Base-by-base conservation (phyloP, 2,797 vertebrate species). In the Phrynocephalus vlangalii region DNA sequence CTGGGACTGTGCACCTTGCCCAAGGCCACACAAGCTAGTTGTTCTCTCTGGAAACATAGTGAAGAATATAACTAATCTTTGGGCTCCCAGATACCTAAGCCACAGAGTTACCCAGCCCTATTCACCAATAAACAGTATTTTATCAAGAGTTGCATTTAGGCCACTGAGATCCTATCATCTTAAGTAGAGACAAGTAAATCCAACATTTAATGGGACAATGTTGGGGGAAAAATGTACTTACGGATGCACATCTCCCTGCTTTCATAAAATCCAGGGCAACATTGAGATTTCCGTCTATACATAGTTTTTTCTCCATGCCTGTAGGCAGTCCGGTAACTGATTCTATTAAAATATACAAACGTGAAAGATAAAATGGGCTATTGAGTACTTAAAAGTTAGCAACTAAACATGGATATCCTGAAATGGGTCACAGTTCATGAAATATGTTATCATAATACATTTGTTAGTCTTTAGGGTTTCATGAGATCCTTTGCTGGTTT, bases 201-300 rank as follows among this genome's bases (percentile, higher is more conserved):
- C 13, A 88, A 18, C 30, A 84, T 2, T n/a, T 0, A 84, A 86
- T n/a, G 30, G 76, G 44, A 86, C 84, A 90, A 26, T 1, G 30
- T 68, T 16, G 38, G 66, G 79, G 88, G n/a, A 76, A 80, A 80
- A 72, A 1, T 88, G 84, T 92, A 98, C 99, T 98, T 97, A 99
- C 98, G 98, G 91, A 98, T 96, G 96, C 99, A 99, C 93, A 97
- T 97, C 83, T 99, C 98, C 75, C 96, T 96, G 88, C 97, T 98
- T 94, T 99, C 98, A 24, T 97, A 97, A 96, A 99, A 99, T 82
- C 99, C 99, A 0, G 98, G 98, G 87, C 99, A 99, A 93, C 99
- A 99, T 95, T 99, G 98, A 44, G 98, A 99, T 94, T 98, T 99
- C 87, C 98, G 97, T 13, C 98, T 96, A 84, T 99, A 98, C 98